Evolutionary conservation across 1,140 invertebrate genomes (phyloP).

Genomic region (Drosophila leontia): DNA sequence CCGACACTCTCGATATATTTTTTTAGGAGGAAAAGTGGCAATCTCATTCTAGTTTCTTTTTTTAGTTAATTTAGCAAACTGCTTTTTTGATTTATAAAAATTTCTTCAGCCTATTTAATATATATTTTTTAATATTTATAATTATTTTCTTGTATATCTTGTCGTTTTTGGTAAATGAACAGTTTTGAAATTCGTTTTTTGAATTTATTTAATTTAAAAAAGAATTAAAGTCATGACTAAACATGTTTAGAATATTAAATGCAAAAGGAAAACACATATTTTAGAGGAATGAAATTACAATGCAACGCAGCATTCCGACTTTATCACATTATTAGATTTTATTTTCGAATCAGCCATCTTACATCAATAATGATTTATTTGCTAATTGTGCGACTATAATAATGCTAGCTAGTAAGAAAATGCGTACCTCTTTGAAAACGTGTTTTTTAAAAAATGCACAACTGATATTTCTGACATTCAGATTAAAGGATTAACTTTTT

Average conservation of each 20-base stretch:
- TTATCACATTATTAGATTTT: background rate
- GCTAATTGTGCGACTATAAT: no score
- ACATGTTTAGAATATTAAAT: background rate
- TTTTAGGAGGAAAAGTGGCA: constrained; percentile 58
- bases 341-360: background rate
- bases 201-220: background rate
- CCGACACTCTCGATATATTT: constrained; percentile 66
- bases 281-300: background rate
- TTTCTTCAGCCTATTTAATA: background rate
- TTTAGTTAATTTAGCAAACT: constrained; percentile 52
- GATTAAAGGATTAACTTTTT: no score
- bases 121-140: background rate
- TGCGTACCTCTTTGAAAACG: constrained; percentile 1
- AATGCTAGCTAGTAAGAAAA: background rate
- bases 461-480: no score
- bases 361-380: background rate
- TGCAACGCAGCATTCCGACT: background rate
- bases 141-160: background rate
- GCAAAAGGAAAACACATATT: background rate
- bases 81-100: constrained; percentile 3
- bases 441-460: background rate
- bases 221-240: background rate
- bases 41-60: constrained; percentile 52
- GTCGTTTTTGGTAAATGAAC: background rate
- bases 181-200: background rate